phyloP scores from a whole-genome alignment of 2,113 vertebrate genomes.

The Sander lucioperca region DNA sequence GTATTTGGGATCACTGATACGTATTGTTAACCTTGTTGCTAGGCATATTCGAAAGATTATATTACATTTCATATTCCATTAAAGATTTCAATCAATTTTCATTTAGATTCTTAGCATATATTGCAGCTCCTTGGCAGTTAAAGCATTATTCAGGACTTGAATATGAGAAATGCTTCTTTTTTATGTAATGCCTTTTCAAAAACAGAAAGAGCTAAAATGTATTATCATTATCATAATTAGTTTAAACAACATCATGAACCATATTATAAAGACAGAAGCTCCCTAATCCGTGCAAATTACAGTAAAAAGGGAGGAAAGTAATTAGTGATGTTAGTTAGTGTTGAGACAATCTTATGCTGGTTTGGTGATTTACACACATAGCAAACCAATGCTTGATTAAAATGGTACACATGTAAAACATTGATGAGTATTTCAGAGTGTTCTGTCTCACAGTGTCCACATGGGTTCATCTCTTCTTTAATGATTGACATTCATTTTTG shows the following conservation, averaged over 20 bases:
- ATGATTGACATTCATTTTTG: not conserved
- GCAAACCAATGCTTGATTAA: not conserved
- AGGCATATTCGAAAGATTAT: not conserved
- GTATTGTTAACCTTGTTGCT: not conserved
- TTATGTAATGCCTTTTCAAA: not conserved
- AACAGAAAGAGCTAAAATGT: not conserved
- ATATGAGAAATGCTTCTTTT: not conserved
- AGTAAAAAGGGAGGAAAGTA: not conserved
- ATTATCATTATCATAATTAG: not conserved
- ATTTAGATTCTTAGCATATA: not conserved
- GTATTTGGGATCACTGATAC: not conserved
- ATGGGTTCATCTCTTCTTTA: not conserved
- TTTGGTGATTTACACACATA: not conserved
- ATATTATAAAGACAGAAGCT: not conserved
- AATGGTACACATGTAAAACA: constrained; percentile 14
- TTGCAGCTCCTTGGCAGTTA: not conserved
- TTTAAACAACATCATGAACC: not conserved
- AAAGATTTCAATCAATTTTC: not conserved
- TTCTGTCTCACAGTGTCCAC: constrained; percentile 3
- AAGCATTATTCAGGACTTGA: not conserved
- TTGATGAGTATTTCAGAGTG: constrained; percentile 25
- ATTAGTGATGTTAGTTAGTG: not conserved
- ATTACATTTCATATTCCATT: not conserved
- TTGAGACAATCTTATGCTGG: not conserved
- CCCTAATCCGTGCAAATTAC: not conserved